phyloP scores from a whole-genome alignment of 2,888 invertebrate species.

The Colletes collaris region DNA sequence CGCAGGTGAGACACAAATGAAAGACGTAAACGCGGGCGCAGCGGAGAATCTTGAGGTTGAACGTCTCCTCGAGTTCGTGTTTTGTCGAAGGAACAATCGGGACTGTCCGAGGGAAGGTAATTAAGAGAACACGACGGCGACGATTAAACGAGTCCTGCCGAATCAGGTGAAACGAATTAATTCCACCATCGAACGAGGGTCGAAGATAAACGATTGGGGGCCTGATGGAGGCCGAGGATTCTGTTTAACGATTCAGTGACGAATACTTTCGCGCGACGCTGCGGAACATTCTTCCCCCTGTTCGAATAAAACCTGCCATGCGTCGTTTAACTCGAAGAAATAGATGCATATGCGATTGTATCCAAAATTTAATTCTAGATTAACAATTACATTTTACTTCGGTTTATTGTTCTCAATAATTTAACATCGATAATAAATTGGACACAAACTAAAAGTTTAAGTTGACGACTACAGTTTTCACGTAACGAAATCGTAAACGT shows the following conservation, averaged over 20 bases:
- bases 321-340: neutral
- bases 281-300: constrained; percentile 5
- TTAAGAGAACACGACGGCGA: constrained; percentile 69
- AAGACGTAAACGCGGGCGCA: constrained; percentile 54
- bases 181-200: constrained; percentile 60
- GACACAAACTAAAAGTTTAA: too few species aligned
- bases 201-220: constrained; percentile 65
- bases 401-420: too few species aligned
- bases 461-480: too few species aligned
- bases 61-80: constrained; percentile 52
- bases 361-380: too few species aligned
- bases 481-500: too few species aligned
- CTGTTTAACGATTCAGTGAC: constrained; percentile 56
- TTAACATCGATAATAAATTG: too few species aligned
- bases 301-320: neutral
- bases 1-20: constrained; percentile 62
- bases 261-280: constrained; percentile 29
- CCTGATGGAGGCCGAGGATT: constrained; percentile 30
- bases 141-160: constrained; percentile 68
- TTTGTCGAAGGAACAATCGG: constrained; percentile 63
- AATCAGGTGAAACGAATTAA: constrained; percentile 69
- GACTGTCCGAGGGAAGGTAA: constrained; percentile 64
- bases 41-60: constrained; percentile 42
- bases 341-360: too few species aligned
- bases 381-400: too few species aligned